phyloP scores from a whole-genome alignment of 2,797 vertebrate species.

The Ispidina picta region DNA sequence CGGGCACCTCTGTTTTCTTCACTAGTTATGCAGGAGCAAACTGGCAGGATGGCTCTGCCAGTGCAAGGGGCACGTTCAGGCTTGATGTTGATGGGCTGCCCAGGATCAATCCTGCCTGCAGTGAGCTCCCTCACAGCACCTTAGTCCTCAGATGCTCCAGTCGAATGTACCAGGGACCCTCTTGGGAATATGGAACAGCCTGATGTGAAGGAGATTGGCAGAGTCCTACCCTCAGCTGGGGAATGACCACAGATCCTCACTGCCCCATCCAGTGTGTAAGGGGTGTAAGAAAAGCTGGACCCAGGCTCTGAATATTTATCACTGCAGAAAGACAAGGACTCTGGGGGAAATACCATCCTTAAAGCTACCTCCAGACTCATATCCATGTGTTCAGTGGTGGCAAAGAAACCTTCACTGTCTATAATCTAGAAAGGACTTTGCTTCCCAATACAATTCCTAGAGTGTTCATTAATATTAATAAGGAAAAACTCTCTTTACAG shows the following conservation, averaged over 20 bases:
- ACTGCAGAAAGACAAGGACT: background rate
- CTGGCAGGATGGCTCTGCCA: background rate
- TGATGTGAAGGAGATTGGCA: rapidly evolving
- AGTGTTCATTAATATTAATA: background rate
- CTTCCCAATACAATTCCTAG: background rate
- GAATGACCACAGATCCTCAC: background rate
- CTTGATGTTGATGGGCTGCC: background rate
- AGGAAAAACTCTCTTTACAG: background rate
- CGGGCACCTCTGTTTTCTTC: background rate
- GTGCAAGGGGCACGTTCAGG: background rate
- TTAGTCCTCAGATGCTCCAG: rapidly evolving
- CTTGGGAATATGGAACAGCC: background rate
- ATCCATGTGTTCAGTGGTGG: rapidly evolving
- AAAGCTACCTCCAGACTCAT: background rate
- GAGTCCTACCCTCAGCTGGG: background rate
- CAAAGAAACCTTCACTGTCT: background rate
- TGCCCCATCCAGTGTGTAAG: rapidly evolving
- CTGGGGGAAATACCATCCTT: background rate
- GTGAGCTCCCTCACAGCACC: background rate
- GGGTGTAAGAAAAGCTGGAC: background rate
- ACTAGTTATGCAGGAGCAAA: background rate
- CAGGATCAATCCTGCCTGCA: background rate
- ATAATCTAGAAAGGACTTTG: background rate
- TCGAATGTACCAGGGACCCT: background rate
- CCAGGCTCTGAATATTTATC: background rate